Evolutionary conservation across 2,797 vertebrate genomes (phyloP), one percentile per base, ranked within the genome.

Genomic region (Mormyrus proboscirostris): DNA sequence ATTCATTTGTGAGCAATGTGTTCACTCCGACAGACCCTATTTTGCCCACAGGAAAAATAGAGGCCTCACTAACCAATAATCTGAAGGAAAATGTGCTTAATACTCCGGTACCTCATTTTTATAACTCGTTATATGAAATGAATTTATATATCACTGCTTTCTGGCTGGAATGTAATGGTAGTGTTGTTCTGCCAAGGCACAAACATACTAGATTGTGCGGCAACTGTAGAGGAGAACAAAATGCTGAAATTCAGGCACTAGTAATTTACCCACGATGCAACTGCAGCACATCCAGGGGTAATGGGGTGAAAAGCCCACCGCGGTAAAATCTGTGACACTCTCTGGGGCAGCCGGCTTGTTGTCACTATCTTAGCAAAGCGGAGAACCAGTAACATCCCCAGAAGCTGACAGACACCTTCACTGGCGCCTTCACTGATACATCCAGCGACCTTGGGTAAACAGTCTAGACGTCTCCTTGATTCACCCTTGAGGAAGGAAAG

Each of bases 1-100:
- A 89, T 89, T 33, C 33, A 79, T 87, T 76, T 57, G 53, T 29
- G 47, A 51, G 49, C 19, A 29, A 25, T 51, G n/a, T 86, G 83
- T 53, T 53, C 10, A 86, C n/a, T 19, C 33, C 29, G 29, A 49
- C 6, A 14, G 83, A 25, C 14, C 29, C 49, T 5, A 86, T 86
- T 79, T 16, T 86, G 19, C 25, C 47, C 19, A 86, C 22, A 14
- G 22, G 50, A 29, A 86, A 25, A 53, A 50, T 22, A 50, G 0
- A n/a, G 38, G 22, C 38, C 38, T 79, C 14, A 19, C 38, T 44
- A 25, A n/a, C 16, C 73, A 19, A 44, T 79, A 79, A 79, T n/a
- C 33, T 41, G 14, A 44, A 44, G 73, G 38, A 79, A 79, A 79
- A n/a, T 47, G 73, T 79, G 19, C 38, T 16, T 41, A 44, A 79